Evolutionary conservation across 2,888 invertebrate species (phyloP).

Genomic region (Drosophila affinis): DNA sequence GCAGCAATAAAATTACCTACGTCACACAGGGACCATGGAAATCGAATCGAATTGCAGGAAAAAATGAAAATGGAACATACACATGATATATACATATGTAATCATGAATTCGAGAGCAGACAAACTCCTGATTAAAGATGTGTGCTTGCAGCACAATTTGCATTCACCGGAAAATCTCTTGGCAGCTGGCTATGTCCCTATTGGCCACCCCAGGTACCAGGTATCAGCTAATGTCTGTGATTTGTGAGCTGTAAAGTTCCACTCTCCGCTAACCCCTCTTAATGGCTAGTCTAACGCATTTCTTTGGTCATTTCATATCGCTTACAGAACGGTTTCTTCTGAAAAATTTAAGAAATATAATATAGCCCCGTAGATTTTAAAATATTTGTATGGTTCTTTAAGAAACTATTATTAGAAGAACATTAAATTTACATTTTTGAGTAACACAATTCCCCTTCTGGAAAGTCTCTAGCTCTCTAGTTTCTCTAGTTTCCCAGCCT

Average conservation of each 20-base stretch:
- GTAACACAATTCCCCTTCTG: not conserved
- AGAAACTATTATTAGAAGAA: no score
- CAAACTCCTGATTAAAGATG: constrained; percentile 29
- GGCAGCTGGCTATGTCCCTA: not conserved
- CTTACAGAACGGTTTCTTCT: no score
- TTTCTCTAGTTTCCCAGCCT: no score
- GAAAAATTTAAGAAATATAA: no score
- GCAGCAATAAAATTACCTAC: no score
- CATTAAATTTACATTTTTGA: no score
- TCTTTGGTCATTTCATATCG: no score
- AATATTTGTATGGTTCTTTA: no score
- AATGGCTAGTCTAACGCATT: not conserved
- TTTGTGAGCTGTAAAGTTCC: not conserved
- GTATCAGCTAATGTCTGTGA: not conserved
- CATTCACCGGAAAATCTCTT: constrained; percentile 10
- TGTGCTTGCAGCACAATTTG: constrained; percentile 18
- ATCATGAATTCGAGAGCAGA: not conserved
- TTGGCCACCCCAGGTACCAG: not conserved
- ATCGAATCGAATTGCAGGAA: not conserved
- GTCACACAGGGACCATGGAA: not conserved
- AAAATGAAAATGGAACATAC: not conserved
- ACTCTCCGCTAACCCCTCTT: constrained; percentile 5
- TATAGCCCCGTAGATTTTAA: no score
- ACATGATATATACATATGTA: not conserved
- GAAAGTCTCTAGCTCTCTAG: no score